Evolutionary conservation across 1,140 invertebrate genomes (phyloP), one percentile per base, ranked within the genome.

Genomic region (Trichomalopsis sarcophagae): DNA sequence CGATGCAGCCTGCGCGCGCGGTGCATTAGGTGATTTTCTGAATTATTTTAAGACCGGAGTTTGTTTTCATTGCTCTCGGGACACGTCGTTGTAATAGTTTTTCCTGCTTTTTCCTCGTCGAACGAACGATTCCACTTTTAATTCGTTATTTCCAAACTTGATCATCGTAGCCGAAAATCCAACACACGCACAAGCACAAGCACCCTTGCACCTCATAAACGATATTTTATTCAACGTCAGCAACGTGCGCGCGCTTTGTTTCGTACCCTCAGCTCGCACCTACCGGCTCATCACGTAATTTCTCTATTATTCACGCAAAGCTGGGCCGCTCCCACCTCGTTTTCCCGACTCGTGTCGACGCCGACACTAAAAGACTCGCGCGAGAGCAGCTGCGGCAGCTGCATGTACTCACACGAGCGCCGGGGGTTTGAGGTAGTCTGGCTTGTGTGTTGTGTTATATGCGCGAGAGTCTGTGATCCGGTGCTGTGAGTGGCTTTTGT

Each of bases 271-370:
- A 27, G 27, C 21, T 44, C 40, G 40, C 55, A 62, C 55, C 44
- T 33, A 75, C 47, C 13, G 55, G 55, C 50, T 78, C 76, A 66
- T 78, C 76, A 66, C 76, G 50, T 78, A 66, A 78, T 78, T 36
- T 66, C 76, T 78, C 76, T 78, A 78, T 78, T 78, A 78, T 78
- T 78, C 76, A 78, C 44, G 47, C 27, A 77, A 55, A 77, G 75
- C 44, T 21, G 30, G 9, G 69, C 10, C 23, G 30, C 69, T 1
- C 30, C 23, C 69, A 0, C 23, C 69, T 44, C 55, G 40, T 50
- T 77, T 77, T 77, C 75, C 75, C 75, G 21, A n/a, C 75, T 7
- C 55, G 55, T 62, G 55, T 62, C 17, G 17, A n/a, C 55, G 21
- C 17, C 55, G 55, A 6, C 75, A n/a, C 13, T 36, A 75, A 44